Conservation (phyloP, 2,113 vertebrate genomes). For the Paratilapia polleni region DNA sequence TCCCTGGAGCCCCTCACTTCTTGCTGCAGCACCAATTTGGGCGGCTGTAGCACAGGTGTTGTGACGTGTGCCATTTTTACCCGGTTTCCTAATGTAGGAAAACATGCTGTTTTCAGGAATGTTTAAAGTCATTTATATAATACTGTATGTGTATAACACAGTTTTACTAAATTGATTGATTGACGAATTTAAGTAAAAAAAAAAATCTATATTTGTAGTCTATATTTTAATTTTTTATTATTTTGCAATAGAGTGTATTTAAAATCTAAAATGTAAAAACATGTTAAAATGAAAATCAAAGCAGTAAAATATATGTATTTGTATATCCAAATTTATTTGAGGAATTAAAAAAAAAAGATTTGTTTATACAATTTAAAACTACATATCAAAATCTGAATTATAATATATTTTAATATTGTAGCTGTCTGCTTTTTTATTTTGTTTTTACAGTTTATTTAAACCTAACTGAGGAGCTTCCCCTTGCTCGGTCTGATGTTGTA, state of each 20-base stretch:
- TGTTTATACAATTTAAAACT: background rate
- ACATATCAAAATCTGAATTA: background rate
- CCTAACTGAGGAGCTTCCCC: constrained; percentile 9
- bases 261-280: background rate
- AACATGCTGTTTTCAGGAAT: constrained; percentile 33
- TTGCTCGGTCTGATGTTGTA: constrained; percentile 22
- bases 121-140: background rate
- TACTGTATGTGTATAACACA: background rate
- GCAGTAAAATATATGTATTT: background rate
- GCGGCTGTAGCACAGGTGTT: constrained; percentile 62
- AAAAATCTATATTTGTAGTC: background rate
- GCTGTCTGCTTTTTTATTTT: background rate
- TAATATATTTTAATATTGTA: background rate
- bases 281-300: constrained; percentile 2
- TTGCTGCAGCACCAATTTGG: constrained; percentile 63
- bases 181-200: background rate
- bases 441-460: constrained; percentile 32
- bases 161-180: background rate
- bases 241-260: background rate
- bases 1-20: constrained; percentile 64
- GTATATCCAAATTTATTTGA: background rate
- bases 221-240: background rate
- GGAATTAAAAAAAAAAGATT: background rate
- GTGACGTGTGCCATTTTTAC: constrained; percentile 57
- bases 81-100: constrained; percentile 28